phyloP scores from a whole-genome alignment of 1,140 invertebrate genomes.

The Zaprionus gabonicus region DNA sequence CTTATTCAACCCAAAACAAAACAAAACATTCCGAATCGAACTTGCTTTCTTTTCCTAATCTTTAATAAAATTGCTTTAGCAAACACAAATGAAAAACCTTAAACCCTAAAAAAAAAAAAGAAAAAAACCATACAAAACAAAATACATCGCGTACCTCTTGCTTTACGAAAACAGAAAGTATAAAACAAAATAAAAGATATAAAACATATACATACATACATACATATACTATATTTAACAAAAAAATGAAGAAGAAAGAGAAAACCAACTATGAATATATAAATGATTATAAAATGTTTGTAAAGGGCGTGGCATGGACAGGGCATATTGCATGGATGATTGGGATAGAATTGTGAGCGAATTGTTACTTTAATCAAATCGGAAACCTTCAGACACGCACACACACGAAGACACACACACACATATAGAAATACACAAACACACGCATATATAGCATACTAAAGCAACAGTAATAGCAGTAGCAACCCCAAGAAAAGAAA shows the following conservation, averaged over 20 bases:
- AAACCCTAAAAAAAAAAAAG: slow-evolving; percentile 13
- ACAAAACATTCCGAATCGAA: slow-evolving; percentile 3
- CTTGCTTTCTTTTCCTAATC: slow-evolving; percentile 56
- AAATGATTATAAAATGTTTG: slow-evolving; percentile 57
- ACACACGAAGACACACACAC: slow-evolving; percentile 8
- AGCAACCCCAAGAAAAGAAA: slow-evolving; percentile 16
- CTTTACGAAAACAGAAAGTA: slow-evolving; percentile 71
- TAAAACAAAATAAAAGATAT: slow-evolving; percentile 52
- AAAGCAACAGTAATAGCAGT: slow-evolving; percentile 29
- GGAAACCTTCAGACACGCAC: slow-evolving; percentile 24
- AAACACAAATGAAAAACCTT: slow-evolving; percentile 42
- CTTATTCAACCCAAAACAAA: not conserved
- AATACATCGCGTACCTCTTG: slow-evolving; percentile 82
- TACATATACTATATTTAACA: slow-evolving; percentile 43
- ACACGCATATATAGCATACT: slow-evolving; percentile 30
- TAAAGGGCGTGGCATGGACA: slow-evolving; percentile 42
- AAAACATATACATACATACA: slow-evolving; percentile 53
- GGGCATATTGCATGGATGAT: slow-evolving; percentile 23
- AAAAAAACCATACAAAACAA: slow-evolving; percentile 50
- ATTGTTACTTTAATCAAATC: slow-evolving; percentile 68
- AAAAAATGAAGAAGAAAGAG: slow-evolving; percentile 24
- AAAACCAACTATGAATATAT: slow-evolving; percentile 56
- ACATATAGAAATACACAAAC: slow-evolving; percentile 7
- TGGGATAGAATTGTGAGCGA: slow-evolving; percentile 67
- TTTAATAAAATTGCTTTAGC: slow-evolving; percentile 71